Evolutionary conservation across 2,888 invertebrate genomes (phyloP).

Genomic region (Syrphus vitripennis): DNA sequence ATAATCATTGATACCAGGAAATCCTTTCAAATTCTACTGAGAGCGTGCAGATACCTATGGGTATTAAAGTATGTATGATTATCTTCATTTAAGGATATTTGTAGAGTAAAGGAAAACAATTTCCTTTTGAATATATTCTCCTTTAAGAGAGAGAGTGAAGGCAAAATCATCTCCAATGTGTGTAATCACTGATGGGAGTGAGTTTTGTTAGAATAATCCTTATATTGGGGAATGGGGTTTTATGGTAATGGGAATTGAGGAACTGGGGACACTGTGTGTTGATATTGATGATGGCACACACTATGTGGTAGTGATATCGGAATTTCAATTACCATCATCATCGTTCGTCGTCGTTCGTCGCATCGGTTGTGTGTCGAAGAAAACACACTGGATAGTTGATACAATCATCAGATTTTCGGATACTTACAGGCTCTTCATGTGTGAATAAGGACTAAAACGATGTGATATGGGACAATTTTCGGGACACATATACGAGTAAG

Average conservation of each 20-base stretch:
- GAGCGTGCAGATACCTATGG: background rate
- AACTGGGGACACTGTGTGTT: background rate
- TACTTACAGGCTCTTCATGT: background rate
- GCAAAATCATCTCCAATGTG: no score
- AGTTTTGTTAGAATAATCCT: background rate
- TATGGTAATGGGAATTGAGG: background rate
- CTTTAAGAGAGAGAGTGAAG: background rate
- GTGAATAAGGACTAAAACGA: background rate
- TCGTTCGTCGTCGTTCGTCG: background rate
- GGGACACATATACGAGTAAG: background rate
- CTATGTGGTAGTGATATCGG: conserved; percentile 8
- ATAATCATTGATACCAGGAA: conserved; percentile 25
- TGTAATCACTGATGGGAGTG: background rate
- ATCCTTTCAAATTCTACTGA: background rate
- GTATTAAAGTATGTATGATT: background rate
- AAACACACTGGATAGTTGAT: conserved; percentile 14
- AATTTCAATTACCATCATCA: conserved; percentile 53
- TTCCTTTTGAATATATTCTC: background rate
- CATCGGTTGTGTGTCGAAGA: no score
- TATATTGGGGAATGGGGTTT: background rate
- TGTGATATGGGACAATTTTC: background rate
- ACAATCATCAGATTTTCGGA: background rate
- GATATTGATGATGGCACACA: conserved; percentile 5
- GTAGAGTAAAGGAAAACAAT: background rate
- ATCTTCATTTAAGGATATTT: background rate